A percentile compares a stretch with the other conserved stretches of the same genome.
Evolutionary conservation across 1,140 invertebrate species (phyloP).

Genomic region (Heliothis virescens): DNA sequence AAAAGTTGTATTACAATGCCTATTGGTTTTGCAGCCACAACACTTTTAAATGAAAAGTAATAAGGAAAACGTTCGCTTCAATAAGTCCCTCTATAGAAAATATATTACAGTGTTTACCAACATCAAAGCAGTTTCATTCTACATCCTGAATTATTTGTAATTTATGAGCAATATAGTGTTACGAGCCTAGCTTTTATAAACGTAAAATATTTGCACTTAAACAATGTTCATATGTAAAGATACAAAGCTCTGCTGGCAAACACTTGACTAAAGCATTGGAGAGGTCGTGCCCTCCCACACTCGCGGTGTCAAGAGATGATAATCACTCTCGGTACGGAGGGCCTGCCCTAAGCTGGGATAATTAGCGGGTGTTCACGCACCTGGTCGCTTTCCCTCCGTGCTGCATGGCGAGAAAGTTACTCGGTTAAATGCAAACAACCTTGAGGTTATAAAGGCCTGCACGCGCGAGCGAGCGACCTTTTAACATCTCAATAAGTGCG

Average conservation of each 20-base stretch:
- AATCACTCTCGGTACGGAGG: conserved; percentile 21
- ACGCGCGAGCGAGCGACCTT: conserved; percentile 23
- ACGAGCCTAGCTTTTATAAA: conserved; percentile 3
- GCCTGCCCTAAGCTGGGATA: conserved; percentile 22
- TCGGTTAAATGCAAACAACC: conserved; percentile 38
- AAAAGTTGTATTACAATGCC: too few species aligned
- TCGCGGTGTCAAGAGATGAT: conserved; percentile 26
- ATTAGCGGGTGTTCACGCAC: conserved; percentile 40
- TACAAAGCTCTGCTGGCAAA: conserved; percentile 6
- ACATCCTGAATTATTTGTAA: neutral
- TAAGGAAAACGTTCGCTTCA: neutral
- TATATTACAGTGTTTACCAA: neutral
- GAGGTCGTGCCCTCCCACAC: conserved; percentile 14
- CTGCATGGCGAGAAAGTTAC: conserved; percentile 33
- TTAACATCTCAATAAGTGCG: conserved; percentile 23
- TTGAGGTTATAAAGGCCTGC: conserved; percentile 21
- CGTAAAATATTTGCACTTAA: conserved; percentile 1
- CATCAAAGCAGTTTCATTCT: neutral
- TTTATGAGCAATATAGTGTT: neutral
- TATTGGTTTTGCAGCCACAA: too few species aligned
- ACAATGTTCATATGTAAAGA: neutral
- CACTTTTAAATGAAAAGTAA: neutral
- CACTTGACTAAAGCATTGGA: neutral
- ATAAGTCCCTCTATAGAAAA: neutral
- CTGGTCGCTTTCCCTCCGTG: conserved; percentile 30